phyloP scores from a whole-genome alignment of 2,888 invertebrate genomes.

The Muscina levida region DNA sequence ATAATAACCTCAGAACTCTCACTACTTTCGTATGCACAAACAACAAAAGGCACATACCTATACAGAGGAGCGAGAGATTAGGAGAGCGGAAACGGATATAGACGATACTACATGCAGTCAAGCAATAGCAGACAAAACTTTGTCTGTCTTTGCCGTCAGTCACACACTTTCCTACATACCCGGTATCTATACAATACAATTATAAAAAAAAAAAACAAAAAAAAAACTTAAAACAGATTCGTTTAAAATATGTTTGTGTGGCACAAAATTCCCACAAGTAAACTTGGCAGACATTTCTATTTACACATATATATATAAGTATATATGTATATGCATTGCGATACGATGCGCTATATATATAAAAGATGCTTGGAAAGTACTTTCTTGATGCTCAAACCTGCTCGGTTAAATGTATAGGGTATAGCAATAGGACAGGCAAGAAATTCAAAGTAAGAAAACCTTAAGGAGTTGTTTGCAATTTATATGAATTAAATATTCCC shows the following conservation, averaged over 20 bases:
- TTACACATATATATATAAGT: too few species aligned
- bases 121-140: slow-evolving; percentile 3
- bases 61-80: too few species aligned
- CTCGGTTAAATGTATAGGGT: too few species aligned
- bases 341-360: too few species aligned
- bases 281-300: slow-evolving; percentile 56
- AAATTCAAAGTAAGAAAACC: too few species aligned
- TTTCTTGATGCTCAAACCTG: background rate
- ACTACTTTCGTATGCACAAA: background rate
- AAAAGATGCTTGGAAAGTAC: background rate
- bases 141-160: background rate
- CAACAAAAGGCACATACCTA: background rate
- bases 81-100: background rate
- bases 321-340: too few species aligned
- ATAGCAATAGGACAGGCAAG: too few species aligned
- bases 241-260: slow-evolving; percentile 36
- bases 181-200: too few species aligned
- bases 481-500: too few species aligned
- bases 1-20: background rate
- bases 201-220: too few species aligned
- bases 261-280: slow-evolving; percentile 41
- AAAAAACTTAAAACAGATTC: background rate
- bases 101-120: background rate
- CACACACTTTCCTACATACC: background rate
- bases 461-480: too few species aligned